Conservation (phyloP, 2,888 invertebrate genomes). For the Oithona nana region DNA sequence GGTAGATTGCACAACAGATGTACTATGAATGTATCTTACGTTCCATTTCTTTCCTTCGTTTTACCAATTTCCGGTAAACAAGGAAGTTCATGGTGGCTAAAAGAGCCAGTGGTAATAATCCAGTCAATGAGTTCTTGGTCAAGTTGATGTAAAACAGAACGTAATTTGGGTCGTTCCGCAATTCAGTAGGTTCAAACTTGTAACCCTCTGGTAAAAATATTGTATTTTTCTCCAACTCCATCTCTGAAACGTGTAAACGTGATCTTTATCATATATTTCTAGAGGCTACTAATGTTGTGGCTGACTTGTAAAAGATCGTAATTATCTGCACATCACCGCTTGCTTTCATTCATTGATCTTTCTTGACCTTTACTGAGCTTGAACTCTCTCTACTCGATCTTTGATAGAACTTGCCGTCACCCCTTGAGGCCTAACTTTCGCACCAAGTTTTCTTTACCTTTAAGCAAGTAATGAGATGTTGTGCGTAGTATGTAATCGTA, state of each 20-base stretch:
- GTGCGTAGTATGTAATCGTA: too few species aligned
- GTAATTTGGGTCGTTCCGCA: not conserved
- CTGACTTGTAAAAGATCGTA: not conserved
- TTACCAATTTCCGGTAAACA: not conserved
- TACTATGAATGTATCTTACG: too few species aligned
- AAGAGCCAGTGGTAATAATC: not conserved
- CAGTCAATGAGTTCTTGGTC: not conserved
- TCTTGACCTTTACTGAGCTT: too few species aligned
- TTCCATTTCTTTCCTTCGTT: not conserved
- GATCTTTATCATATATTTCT: not conserved
- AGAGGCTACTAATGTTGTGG: not conserved
- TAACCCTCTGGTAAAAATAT: not conserved
- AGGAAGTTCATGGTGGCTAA: not conserved
- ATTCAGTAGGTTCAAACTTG: not conserved
- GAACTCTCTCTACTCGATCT: too few species aligned
- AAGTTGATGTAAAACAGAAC: not conserved
- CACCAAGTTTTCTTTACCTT: too few species aligned
- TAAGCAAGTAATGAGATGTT: too few species aligned
- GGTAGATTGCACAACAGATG: too few species aligned
- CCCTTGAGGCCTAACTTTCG: too few species aligned
- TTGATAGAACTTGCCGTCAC: too few species aligned
- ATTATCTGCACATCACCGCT: too few species aligned
- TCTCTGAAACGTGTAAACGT: too few species aligned
- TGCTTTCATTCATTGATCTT: too few species aligned
- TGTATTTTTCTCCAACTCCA: not conserved